These are phyloP conservation scores for Pegoplata infirma DNA, from an alignment of 2,888 invertebrate genomes.

Conservation along the genomic window DNA sequence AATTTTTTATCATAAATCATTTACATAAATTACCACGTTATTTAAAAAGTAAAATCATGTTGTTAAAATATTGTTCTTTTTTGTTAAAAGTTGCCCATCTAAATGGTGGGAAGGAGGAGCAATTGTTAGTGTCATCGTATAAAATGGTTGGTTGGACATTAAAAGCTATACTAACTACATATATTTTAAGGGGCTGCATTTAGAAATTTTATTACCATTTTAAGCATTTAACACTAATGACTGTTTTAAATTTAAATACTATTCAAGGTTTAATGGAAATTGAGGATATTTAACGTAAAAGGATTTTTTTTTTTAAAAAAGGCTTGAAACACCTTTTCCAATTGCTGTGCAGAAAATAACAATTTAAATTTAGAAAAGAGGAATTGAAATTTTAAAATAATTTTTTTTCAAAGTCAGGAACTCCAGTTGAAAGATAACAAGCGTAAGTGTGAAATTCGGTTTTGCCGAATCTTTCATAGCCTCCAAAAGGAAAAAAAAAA, in stretches of 20 bases:
- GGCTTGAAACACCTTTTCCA: too few relatives aligned
- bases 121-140: conserved; percentile 44
- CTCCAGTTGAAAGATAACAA: too few relatives aligned
- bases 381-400: too few relatives aligned
- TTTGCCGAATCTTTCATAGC: too few relatives aligned
- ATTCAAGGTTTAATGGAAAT: background rate
- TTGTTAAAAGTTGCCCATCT: background rate
- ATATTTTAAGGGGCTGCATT: conserved; percentile 16
- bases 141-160: conserved; percentile 7
- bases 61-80: background rate
- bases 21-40: conserved; percentile 55
- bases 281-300: too few relatives aligned
- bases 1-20: conserved; percentile 48
- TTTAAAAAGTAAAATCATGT: conserved; percentile 35
- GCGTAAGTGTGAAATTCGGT: too few relatives aligned
- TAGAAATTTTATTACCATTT: background rate
- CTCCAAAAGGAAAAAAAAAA: too few relatives aligned
- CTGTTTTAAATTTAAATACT: conserved; percentile 25
- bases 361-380: too few relatives aligned
- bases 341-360: too few relatives aligned
- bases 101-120: background rate
- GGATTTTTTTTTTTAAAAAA: too few relatives aligned
- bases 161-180: too few relatives aligned
- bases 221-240: conserved; percentile 27
- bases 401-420: too few relatives aligned